A percentile compares a stretch with the other conserved stretches of the same genome.
Conservation (phyloP, 2,797 vertebrate genomes). For the Limosa lapponica region DNA sequence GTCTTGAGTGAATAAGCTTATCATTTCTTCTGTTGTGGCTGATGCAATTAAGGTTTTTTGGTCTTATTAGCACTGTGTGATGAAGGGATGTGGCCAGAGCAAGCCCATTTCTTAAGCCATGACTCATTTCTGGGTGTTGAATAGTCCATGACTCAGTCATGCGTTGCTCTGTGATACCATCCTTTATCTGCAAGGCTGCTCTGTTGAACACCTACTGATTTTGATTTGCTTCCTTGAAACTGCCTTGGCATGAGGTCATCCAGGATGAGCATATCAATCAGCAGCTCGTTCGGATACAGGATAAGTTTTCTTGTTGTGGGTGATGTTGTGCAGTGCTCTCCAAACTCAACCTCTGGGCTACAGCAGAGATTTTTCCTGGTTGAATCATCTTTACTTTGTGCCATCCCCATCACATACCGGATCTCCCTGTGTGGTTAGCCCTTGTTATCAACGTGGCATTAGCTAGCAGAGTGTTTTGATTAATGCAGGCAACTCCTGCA, state of each 20-base stretch:
- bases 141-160: background rate
- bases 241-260: background rate
- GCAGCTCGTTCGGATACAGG: background rate
- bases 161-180: background rate
- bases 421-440: background rate
- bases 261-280: background rate
- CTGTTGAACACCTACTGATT: background rate
- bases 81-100: background rate
- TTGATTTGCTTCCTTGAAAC: background rate
- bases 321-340: background rate
- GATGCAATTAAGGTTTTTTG: background rate
- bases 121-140: background rate
- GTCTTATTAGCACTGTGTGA: background rate
- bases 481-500: background rate
- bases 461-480: background rate
- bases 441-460: background rate
- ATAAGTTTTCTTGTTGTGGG: background rate
- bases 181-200: background rate
- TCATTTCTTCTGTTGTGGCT: rapidly evolving
- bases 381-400: background rate
- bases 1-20: background rate
- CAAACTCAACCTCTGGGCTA: background rate
- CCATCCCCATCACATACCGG: background rate
- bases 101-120: background rate
- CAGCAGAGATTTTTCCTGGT: background rate